Base-by-base conservation (phyloP, 2,113 vertebrate genomes). In the Pseudopipra pipra region DNA sequence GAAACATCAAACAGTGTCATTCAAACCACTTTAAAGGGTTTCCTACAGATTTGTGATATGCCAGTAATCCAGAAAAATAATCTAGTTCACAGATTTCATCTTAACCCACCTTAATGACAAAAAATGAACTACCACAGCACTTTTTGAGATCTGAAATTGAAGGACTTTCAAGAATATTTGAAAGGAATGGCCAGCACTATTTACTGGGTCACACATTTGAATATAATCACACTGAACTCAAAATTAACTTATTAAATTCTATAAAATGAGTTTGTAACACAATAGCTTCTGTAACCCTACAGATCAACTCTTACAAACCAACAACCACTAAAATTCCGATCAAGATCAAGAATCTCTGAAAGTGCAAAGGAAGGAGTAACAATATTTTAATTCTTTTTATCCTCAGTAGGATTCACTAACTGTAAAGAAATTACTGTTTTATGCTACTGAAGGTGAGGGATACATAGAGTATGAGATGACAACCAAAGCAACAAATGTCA, bases 11-110 rank as follows among this genome's bases (percentile, higher is more conserved):
- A 77, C 67, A 59, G 76, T 70, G 52, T 37, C 44, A 3, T 93
- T 95, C 88, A 94, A 97, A 92, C 78, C 58, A 81, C 54, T 96
- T 96, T 52, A 65, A 96, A 97, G 94, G 27, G 17, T 87, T 95
- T 96, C 83, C 71, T 82, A 71, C 67, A 90, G 88, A 84, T 92
- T n/a, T 31, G 22, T 91, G 74, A 35, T 93, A 97, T 92, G 70
- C 82, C 70, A 70, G 84, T 77, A 95, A 94, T 85, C 41, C 63
- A 94, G 70, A 66, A 93, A 96, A 92, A 66, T 35, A 44, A 62
- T 58, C 35, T 47, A 37, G 13, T 75, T 87, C 87, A 80, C 20
- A 80, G 41, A 96, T 65, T 73, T 74, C 58, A 67, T 7, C 8
- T 81, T 35, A 86, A 44, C 16, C 78, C 90, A 63, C 41, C 76